Conservation (phyloP, 2,113 vertebrate genomes). For the Colossoma macropomum region DNA sequence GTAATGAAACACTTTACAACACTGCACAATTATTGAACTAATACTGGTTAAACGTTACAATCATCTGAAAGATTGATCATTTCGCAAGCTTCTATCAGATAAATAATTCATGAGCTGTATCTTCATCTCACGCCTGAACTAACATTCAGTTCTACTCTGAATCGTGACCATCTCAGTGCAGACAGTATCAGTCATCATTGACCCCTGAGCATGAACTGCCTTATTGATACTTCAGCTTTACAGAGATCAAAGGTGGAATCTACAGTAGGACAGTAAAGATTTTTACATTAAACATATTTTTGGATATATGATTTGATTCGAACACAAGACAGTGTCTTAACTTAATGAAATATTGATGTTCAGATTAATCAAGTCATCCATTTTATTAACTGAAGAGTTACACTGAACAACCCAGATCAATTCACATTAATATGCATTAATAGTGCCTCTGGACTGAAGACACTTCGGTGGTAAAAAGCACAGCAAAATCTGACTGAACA, state of each 20-base stretch:
- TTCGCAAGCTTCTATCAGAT: slow-evolving; percentile 1
- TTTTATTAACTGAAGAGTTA: background rate
- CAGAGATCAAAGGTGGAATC: background rate
- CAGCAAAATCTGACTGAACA: background rate
- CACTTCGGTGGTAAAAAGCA: background rate
- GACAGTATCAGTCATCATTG: background rate
- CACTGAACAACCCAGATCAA: background rate
- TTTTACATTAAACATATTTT: background rate
- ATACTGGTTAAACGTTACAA: slow-evolving; percentile 25
- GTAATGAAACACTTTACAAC: slow-evolving; percentile 40
- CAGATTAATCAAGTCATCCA: background rate
- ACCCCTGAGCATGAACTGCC: background rate
- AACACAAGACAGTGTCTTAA: background rate
- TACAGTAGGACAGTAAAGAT: background rate
- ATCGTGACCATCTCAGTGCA: background rate
- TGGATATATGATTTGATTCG: no score
- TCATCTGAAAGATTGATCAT: slow-evolving; percentile 7
- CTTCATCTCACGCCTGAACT: background rate
- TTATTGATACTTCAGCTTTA: background rate
- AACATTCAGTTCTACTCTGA: background rate
- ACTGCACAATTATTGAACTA: slow-evolving; percentile 25
- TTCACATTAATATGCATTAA: slow-evolving; percentile 3
- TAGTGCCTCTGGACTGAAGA: background rate
- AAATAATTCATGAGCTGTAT: slow-evolving; percentile 22
- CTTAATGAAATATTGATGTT: slow-evolving; percentile 7